Base-by-base conservation (phyloP, 2,888 invertebrate species). In the Parthenolecanium corni region DNA sequence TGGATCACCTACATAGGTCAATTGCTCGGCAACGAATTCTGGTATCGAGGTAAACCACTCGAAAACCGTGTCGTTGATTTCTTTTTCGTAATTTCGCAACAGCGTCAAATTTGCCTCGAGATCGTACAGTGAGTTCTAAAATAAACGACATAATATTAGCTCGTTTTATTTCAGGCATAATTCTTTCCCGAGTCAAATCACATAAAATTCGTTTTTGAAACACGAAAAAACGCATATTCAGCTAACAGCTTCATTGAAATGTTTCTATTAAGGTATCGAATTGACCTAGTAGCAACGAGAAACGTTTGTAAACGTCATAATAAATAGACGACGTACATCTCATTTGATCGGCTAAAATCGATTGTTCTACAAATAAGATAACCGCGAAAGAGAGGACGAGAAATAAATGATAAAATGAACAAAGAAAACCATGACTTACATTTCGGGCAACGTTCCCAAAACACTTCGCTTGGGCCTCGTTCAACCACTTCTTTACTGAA, bases 1-100 rank as follows among this genome's bases (percentile, higher is more conserved):
- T 2, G 47, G 31, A 46, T 63, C 53, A 3, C 24, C 23, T 4
- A 63, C 47, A 31, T 53, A 63, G 6, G 44, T 20, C 12, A 63
- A 25, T 21, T 63, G 53, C n/a, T 53, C 46, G 53, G 63, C 63
- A 5, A 63, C 44, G 23, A 46, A 47, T 9, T 24, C 44, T n/a
- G 63, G 63, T 11, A 63, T n/a, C 42, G 52, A 52, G 3, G 53
- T 63, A n/a, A 63, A 53, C 63, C 63, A 63, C 5, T 24, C n/a
- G 44, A 53, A 63, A 1, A 44, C 16, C 63, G 31, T 21, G 23
- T 63, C 47, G 6, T 53, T 25, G 18, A 63, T 47, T 46, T 63
- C 44, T 44, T 52, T 63, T 36, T 63, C 53, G 47, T 42, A 63
- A n/a, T 14, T 25, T 36, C 44, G 44, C 20, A 63, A 47, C 5